A percentile compares a stretch with the other conserved stretches of the same genome.
These are phyloP conservation scores for Drosophila incognita DNA, from an alignment of 2,888 invertebrate species.

Conservation along the genomic window DNA sequence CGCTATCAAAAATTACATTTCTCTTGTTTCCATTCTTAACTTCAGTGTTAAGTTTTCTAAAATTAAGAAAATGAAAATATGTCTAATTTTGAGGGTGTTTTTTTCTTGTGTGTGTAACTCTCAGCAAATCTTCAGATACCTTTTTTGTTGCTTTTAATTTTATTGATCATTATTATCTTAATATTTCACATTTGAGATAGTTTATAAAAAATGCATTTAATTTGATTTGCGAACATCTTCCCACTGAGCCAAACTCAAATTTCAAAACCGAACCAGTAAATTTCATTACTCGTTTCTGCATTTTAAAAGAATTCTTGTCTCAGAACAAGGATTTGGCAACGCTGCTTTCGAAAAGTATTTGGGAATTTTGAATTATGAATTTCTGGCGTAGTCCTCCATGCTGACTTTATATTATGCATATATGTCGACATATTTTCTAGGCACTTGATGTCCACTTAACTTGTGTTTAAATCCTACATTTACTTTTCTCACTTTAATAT, in stretches of 20 bases:
- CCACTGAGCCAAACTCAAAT: neutral
- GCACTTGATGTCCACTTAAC: neutral
- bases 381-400: neutral
- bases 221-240: neutral
- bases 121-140: too few species aligned
- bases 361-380: neutral
- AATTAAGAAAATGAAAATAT: too few species aligned
- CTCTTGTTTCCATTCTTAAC: too few species aligned
- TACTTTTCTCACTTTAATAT: constrained; percentile 2
- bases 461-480: constrained; percentile 1
- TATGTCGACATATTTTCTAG: neutral
- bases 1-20: neutral
- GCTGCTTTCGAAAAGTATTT: neutral
- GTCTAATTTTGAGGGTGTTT: too few species aligned
- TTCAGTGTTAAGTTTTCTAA: too few species aligned
- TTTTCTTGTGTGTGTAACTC: too few species aligned
- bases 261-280: neutral
- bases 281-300: neutral
- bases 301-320: neutral
- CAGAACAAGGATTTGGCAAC: fast-evolving
- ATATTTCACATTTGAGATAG: neutral
- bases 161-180: neutral
- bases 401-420: constrained; percentile 1
- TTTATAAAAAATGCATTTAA: neutral
- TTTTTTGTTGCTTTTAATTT: too few species aligned